Base-by-base conservation (phyloP, 2,888 invertebrate genomes). In the Aproaerema taeniolella region DNA sequence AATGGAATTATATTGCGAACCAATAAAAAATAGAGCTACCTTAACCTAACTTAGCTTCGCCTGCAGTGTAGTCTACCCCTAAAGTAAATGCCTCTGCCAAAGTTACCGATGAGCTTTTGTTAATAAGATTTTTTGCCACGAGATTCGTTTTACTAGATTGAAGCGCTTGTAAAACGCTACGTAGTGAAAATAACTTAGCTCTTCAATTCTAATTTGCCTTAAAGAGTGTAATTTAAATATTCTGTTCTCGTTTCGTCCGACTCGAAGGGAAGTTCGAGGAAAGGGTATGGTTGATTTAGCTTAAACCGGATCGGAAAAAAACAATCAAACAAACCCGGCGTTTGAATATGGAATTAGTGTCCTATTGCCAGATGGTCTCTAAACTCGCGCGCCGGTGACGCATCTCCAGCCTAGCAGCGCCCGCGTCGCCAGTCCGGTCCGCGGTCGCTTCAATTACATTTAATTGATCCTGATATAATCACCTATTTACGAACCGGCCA, bases 381-480 rank as follows among this genome's bases (percentile, higher is more conserved):
- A 53, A 48, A 43, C 47, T 14, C 15, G 11, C 29, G 24, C 14
- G 13, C 38, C 28, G 20, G 50, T 72, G 73, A 74, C 74, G 64
- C 70, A 72, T 61, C 46, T 52, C 47, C 43, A 48, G 39, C 47
- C 15, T 4, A 20, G 47, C 45, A 55, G 53, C 51, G 50, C 44
- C 45, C 15, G 25, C 34, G 31, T 31, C 38, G 32, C 31, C 47
- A 39, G 44, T 42, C 46, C 46, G 44, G 42, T 46, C 49, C 67
- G 65, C 64, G 67, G 71, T 71, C 74, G 73, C 71, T 75, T 79
- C 82, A 43, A 85, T 85, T 85, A 78, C 75, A 73, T 67, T 74
- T 83, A 82, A 86, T 85, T 75, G 76, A 64, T 64, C 72, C 67
- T 75, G 67, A 78, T 80, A 76, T 79, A 79, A 82, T 82, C 76